Evolutionary conservation across 2,113 vertebrate genomes (phyloP).

Genomic region (Sorex fumeus): DNA sequence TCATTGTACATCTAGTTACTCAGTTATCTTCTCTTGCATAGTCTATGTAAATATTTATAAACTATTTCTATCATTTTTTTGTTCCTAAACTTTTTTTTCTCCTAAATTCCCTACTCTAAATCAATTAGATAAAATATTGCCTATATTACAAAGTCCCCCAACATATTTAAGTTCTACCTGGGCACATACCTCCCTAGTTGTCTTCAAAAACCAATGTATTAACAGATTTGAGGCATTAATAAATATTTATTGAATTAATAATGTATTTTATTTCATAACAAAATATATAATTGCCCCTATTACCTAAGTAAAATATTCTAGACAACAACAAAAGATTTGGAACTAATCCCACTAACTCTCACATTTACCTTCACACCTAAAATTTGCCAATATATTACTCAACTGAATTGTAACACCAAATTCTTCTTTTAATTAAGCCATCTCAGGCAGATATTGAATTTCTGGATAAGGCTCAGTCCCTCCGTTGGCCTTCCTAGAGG

Average conservation of each 20-base stretch:
- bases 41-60: background rate
- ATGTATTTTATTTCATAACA: conserved; percentile 16
- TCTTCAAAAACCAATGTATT: background rate
- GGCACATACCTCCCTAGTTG: background rate
- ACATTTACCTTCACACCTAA: conserved; percentile 55
- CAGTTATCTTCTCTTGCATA: background rate
- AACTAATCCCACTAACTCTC: conserved; percentile 12
- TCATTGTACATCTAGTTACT: background rate
- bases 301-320: background rate
- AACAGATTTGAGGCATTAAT: background rate
- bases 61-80: background rate
- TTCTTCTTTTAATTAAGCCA: conserved; percentile 50
- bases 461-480: conserved; percentile 25
- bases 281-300: background rate
- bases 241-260: background rate
- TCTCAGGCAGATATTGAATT: conserved; percentile 28
- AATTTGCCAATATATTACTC: conserved; percentile 33
- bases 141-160: conserved; percentile 19
- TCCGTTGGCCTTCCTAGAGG: conserved; percentile 21
- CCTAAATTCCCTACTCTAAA: background rate
- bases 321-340: conserved; percentile 41
- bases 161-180: conserved; percentile 8
- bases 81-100: background rate
- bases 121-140: background rate
- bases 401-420: conserved; percentile 37